Conservation (phyloP, 2,113 vertebrate species). For the Aptenodytes forsteri region DNA sequence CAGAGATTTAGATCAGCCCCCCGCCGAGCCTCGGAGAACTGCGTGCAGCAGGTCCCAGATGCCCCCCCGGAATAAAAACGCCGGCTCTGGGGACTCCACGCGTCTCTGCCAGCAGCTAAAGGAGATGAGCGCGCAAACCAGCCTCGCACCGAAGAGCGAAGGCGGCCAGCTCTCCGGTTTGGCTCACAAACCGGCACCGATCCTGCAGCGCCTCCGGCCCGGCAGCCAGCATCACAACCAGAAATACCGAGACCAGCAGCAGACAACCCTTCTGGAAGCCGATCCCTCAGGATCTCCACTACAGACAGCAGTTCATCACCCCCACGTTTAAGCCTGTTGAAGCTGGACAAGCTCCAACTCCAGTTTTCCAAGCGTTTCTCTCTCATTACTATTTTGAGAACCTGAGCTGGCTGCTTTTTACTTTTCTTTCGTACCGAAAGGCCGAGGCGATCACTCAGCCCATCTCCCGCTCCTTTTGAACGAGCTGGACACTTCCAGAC, state of each 20-base stretch:
- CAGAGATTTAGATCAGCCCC: not conserved
- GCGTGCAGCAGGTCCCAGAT: fast-evolving
- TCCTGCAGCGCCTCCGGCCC: not conserved
- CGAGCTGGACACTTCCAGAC: not conserved
- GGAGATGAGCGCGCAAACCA: not conserved
- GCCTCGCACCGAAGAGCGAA: not conserved
- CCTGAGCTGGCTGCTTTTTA: not conserved
- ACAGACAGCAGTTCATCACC: not conserved
- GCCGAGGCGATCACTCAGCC: not conserved
- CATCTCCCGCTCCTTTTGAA: not conserved
- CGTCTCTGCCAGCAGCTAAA: not conserved
- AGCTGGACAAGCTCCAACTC: not conserved
- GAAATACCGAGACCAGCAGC: fast-evolving
- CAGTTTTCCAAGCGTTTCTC: not conserved
- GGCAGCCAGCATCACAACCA: not conserved
- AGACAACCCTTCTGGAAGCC: not conserved
- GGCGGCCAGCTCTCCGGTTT: not conserved
- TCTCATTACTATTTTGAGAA: not conserved
- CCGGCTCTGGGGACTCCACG: fast-evolving
- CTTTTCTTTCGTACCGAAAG: not conserved
- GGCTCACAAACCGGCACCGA: not conserved
- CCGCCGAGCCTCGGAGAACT: fast-evolving
- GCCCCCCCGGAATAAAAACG: fast-evolving
- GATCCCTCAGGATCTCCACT: not conserved
- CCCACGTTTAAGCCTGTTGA: fast-evolving